Evolutionary conservation across 2,797 vertebrate species (phyloP).

Genomic region (Rhinichthys osculus): DNA sequence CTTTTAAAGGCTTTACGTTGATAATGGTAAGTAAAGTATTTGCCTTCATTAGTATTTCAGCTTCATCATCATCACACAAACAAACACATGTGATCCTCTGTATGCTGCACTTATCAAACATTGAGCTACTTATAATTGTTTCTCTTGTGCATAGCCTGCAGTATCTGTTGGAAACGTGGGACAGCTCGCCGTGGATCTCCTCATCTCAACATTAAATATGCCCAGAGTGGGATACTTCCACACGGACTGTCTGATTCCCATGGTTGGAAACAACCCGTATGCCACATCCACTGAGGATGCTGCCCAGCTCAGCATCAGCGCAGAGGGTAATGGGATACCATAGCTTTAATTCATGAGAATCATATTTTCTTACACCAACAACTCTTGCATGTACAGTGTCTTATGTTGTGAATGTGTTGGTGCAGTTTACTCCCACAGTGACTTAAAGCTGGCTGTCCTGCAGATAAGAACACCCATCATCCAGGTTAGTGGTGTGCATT

Average conservation of each 20-base stretch:
- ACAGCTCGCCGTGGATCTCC: constrained; percentile 90
- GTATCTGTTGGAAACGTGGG: constrained; percentile 96
- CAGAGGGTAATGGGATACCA: constrained; percentile 83
- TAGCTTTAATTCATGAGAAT: background rate
- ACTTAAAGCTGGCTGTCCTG: constrained; percentile 86
- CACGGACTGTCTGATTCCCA: constrained; percentile 91
- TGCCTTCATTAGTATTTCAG: background rate
- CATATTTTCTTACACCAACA: background rate
- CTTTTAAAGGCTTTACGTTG: constrained; percentile 77
- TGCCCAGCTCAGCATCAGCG: constrained; percentile 85
- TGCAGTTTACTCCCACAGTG: constrained; percentile 86
- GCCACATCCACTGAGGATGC: constrained; percentile 80
- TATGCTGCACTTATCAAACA: background rate
- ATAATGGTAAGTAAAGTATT: constrained; percentile 75
- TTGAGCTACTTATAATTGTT: background rate
- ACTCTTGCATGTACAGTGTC: background rate
- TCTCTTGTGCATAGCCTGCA: constrained; percentile 80
- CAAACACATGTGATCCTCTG: background rate
- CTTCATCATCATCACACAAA: background rate
- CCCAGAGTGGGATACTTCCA: constrained; percentile 89
- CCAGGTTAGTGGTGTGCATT: constrained; percentile 79
- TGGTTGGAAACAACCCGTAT: constrained; percentile 95
- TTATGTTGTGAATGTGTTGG: background rate
- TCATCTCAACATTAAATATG: constrained; percentile 90
- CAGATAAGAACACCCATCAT: constrained; percentile 92